A percentile compares a stretch with the other conserved stretches of the same genome.
These are phyloP conservation scores for Malacosoma neustria DNA, from an alignment of 2,888 invertebrate genomes.

Conservation along the genomic window DNA sequence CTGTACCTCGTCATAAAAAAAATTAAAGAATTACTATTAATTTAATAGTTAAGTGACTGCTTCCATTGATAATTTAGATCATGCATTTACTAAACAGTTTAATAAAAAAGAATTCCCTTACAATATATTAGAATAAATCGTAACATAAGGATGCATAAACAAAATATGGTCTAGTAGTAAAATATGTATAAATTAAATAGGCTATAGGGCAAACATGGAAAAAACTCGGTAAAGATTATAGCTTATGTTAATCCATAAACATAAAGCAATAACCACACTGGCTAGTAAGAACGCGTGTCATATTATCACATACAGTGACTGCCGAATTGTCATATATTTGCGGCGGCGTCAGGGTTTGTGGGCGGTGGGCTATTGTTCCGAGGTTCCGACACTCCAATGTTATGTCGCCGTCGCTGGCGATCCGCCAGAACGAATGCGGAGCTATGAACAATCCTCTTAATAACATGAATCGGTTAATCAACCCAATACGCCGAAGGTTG, in stretches of 20 bases:
- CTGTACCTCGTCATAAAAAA: no score
- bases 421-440: conserved; percentile 53
- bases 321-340: conserved; percentile 29
- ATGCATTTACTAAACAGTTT: no score
- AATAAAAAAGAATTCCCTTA: no score
- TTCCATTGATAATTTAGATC: no score
- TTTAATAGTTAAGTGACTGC: no score
- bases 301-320: conserved; percentile 9
- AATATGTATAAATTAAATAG: no score
- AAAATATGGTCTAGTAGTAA: no score
- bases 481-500: conserved; percentile 51
- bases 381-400: conserved; percentile 15
- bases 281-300: conserved; percentile 8
- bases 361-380: conserved; percentile 43
- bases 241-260: conserved; percentile 2
- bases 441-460: conserved; percentile 61
- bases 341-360: conserved; percentile 28
- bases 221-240: background rate
- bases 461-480: conserved; percentile 67
- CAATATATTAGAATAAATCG: no score
- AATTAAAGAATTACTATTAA: no score
- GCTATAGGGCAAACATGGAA: no score
- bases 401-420: conserved; percentile 40
- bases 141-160: no score
- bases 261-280: conserved; percentile 23